phyloP scores from a whole-genome alignment of 2,888 invertebrate species.

The Timema podura region DNA sequence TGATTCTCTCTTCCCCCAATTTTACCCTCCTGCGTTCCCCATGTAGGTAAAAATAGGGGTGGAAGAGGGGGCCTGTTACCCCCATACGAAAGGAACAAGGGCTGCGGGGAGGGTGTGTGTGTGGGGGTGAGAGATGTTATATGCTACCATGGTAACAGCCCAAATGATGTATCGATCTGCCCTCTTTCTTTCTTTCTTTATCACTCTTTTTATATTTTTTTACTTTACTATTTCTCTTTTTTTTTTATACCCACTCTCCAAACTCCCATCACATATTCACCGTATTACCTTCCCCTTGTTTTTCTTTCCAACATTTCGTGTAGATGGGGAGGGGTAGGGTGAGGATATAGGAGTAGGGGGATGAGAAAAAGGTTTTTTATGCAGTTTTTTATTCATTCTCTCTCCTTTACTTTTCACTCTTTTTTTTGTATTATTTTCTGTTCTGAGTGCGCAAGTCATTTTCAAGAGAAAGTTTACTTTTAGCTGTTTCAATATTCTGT shows the following conservation, averaged over 20 bases:
- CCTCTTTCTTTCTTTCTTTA: slow-evolving; percentile 26
- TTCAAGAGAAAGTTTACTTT: slow-evolving; percentile 38
- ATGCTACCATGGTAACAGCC: slow-evolving; percentile 52
- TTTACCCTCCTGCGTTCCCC: too few relatives aligned
- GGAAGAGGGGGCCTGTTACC: too few relatives aligned
- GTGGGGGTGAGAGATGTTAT: slow-evolving; percentile 28
- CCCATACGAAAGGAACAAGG: slow-evolving; percentile 17
- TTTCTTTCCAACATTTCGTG: slow-evolving; percentile 43
- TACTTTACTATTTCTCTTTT: slow-evolving; percentile 36
- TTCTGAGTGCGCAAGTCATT: slow-evolving; percentile 32
- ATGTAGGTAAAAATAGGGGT: too few relatives aligned
- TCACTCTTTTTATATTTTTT: slow-evolving; percentile 40
- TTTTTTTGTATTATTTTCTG: slow-evolving; percentile 28
- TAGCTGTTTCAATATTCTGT: slow-evolving; percentile 40
- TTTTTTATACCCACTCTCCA: slow-evolving; percentile 38
- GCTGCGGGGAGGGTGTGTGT: slow-evolving; percentile 22
- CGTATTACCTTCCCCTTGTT: slow-evolving; percentile 47
- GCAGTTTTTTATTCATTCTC: slow-evolving; percentile 32
- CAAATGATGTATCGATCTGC: slow-evolving; percentile 51
- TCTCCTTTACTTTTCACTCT: slow-evolving; percentile 24
- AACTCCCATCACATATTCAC: slow-evolving; percentile 47
- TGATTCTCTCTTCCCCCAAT: too few relatives aligned
- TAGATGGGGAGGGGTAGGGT: slow-evolving; percentile 22
- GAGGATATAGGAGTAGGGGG: slow-evolving; percentile 25
- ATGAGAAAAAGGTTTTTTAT: slow-evolving; percentile 35